A percentile compares a stretch with the other conserved stretches of the same genome.
Evolutionary conservation across 1,140 invertebrate genomes (phyloP).

Genomic region (Mycetomoellerius zeteki): DNA sequence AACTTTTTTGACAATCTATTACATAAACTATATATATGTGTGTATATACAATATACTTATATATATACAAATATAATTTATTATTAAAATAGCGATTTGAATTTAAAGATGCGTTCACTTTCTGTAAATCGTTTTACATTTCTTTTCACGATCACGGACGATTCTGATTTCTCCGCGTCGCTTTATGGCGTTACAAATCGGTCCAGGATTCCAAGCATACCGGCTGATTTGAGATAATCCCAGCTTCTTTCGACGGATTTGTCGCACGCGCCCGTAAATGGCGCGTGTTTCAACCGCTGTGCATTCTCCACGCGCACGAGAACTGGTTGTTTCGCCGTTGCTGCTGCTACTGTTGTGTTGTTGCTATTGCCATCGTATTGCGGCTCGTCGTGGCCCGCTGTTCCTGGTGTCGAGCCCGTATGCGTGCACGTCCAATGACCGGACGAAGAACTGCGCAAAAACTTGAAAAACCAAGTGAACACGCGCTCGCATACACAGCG

Average conservation of each 20-base stretch:
- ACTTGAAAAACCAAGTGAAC: conserved; percentile 76
- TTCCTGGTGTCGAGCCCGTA: conserved; percentile 58
- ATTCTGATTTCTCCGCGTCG: conserved; percentile 72
- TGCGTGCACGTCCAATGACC: conserved; percentile 45
- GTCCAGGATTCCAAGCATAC: conserved; percentile 83
- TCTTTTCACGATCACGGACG: conserved; percentile 79
- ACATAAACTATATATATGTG: too few species aligned
- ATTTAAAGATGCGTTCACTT: conserved; percentile 33
- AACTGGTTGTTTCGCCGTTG: conserved; percentile 28
- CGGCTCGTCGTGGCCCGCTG: conserved; percentile 67
- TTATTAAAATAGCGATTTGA: not conserved
- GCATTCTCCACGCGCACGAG: conserved; percentile 19
- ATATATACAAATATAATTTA: not conserved
- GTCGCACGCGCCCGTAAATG: conserved; percentile 84
- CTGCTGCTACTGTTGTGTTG: not conserved
- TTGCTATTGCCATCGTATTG: conserved; percentile 54
- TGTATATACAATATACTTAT: not conserved
- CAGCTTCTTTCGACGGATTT: conserved; percentile 81
- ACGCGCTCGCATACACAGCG: conserved; percentile 58
- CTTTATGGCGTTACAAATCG: conserved; percentile 84
- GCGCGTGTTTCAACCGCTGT: conserved; percentile 67
- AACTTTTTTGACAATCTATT: too few species aligned
- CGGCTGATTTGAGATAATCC: conserved; percentile 83
- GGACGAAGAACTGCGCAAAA: conserved; percentile 78
- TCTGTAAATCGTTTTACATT: conserved; percentile 42